Percentiles rank a stretch among this genome's conserved stretches.
These are phyloP conservation scores for Parus major DNA, from an alignment of 2,113 vertebrate species.

Conservation along the genomic window DNA sequence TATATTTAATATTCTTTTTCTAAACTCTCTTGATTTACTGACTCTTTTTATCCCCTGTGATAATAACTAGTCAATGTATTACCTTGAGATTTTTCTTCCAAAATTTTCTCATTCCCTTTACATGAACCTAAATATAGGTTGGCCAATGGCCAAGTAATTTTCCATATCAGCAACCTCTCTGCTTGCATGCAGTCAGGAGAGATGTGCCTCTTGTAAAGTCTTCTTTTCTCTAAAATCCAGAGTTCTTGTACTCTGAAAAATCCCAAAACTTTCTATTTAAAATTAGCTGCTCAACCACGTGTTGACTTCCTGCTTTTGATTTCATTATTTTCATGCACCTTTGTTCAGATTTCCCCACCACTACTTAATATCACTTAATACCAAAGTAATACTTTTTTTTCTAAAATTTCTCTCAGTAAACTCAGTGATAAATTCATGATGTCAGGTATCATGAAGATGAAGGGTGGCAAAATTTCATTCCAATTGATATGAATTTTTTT, in stretches of 20 bases:
- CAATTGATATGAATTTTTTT: not conserved
- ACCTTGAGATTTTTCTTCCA: constrained; percentile 41
- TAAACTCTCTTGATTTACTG: constrained; percentile 32
- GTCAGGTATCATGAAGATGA: not conserved
- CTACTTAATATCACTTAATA: not conserved
- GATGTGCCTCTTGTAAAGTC: constrained; percentile 21
- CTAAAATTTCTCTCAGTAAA: not conserved
- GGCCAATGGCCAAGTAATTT: constrained; percentile 62
- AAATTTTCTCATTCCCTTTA: constrained; percentile 37
- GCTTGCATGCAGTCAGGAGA: constrained; percentile 35
- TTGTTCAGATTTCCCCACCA: not conserved
- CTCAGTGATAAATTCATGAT: not conserved
- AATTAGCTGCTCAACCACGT: constrained; percentile 3
- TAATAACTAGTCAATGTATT: constrained; percentile 43
- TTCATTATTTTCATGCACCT: not conserved
- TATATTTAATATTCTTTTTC: constrained; percentile 2
- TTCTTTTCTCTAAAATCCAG: not conserved
- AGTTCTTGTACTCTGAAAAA: constrained; percentile 22
- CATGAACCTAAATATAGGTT: constrained; percentile 36
- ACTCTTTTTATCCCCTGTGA: constrained; percentile 14
- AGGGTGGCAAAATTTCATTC: not conserved
- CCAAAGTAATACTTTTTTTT: not conserved
- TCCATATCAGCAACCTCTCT: constrained; percentile 57
- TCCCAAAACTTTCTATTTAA: constrained; percentile 22
- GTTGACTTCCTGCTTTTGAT: constrained; percentile 8